Conservation (phyloP, 2,113 vertebrate genomes). For the Lynx canadensis region DNA sequence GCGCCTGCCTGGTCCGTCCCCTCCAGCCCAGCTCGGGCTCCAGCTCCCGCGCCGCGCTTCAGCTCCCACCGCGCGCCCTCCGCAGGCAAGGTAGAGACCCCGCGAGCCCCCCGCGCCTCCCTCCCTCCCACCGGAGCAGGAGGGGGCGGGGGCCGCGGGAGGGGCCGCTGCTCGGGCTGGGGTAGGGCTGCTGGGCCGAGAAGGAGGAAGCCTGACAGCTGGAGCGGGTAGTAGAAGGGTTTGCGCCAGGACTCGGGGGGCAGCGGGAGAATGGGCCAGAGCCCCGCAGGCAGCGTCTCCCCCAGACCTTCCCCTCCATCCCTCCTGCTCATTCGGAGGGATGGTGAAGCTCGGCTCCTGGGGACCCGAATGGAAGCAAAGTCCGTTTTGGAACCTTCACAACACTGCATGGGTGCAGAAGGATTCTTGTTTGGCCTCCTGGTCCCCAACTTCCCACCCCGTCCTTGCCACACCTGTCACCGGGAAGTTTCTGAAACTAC, state of each 20-base stretch:
- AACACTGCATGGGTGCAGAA: neutral
- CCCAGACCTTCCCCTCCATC: neutral
- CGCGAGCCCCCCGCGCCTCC: neutral
- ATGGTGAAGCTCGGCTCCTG: neutral
- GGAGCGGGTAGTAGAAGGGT: conserved; percentile 37
- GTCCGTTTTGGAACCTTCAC: conserved; percentile 8
- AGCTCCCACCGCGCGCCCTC: conserved; percentile 53
- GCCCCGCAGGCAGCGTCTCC: neutral
- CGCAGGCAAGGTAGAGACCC: conserved; percentile 66
- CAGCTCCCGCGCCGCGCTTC: conserved; percentile 51
- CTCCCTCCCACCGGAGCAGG: neutral
- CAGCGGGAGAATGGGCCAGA: conserved; percentile 36
- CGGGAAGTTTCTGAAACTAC: conserved; percentile 55
- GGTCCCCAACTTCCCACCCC: conserved; percentile 20
- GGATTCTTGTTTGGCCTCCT: conserved; percentile 42
- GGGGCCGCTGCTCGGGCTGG: conserved; percentile 7
- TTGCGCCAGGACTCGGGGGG: neutral
- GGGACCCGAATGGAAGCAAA: neutral
- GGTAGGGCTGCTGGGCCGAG: neutral
- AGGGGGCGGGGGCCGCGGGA: neutral
- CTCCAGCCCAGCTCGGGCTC: conserved; percentile 57
- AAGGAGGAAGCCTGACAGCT: conserved; percentile 65
- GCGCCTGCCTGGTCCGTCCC: conserved; percentile 64
- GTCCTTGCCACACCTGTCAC: conserved; percentile 62
- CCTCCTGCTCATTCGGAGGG: neutral